Percentiles rank a stretch among this genome's conserved stretches.
Evolutionary conservation across 2,797 vertebrate genomes (phyloP).

Genomic region (Pseudochirops corinnae): DNA sequence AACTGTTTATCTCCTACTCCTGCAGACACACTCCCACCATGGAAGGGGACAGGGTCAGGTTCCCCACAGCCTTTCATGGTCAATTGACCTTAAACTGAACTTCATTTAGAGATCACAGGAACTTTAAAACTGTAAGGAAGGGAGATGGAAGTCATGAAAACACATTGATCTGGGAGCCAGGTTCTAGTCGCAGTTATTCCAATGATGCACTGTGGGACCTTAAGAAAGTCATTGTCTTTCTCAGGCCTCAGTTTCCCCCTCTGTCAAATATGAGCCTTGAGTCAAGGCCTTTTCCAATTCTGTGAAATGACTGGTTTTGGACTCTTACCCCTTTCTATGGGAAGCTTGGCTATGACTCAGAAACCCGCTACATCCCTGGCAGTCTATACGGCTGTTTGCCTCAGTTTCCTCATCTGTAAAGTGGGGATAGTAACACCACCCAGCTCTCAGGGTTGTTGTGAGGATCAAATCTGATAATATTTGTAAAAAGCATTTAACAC

Average conservation of each 20-base stretch:
- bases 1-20: background rate
- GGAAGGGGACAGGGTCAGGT: background rate
- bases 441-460: background rate
- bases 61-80: background rate
- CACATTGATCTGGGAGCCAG: background rate
- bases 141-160: background rate
- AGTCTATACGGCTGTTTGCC: background rate
- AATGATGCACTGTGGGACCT: background rate
- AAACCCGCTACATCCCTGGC: background rate
- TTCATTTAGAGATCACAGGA: background rate
- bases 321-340: background rate
- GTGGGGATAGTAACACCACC: background rate
- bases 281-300: background rate
- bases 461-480: background rate
- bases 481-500: background rate
- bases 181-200: background rate
- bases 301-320: background rate
- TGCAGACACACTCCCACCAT: background rate
- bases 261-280: background rate
- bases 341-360: background rate
- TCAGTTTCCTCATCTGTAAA: background rate
- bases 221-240: background rate
- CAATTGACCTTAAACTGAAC: background rate
- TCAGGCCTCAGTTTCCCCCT: background rate
- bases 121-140: background rate